phyloP scores from a whole-genome alignment of 2,797 vertebrate species.

The Leptoclinus maculatus region DNA sequence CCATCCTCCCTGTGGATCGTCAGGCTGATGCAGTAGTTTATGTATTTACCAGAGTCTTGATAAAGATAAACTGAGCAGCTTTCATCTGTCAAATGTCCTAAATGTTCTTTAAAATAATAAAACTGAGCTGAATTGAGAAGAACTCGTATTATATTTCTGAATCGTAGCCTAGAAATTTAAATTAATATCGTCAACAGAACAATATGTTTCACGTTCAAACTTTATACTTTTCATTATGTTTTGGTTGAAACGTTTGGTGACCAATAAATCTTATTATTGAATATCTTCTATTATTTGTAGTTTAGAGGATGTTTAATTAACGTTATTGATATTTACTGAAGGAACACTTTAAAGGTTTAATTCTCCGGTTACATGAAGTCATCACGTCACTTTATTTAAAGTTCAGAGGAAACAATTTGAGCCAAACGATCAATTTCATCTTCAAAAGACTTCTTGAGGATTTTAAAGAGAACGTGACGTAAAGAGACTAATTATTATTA shows the following conservation, averaged over 20 bases:
- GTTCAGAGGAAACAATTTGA: neutral
- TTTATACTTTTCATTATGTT: neutral
- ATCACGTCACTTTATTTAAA: no score
- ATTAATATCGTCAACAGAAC: no score
- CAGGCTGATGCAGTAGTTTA: no score
- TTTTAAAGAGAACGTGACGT: neutral
- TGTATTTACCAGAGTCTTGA: neutral
- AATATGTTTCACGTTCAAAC: no score
- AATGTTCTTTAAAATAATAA: no score
- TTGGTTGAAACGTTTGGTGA: neutral
- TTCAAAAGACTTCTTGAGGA: neutral
- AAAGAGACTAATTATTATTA: constrained; percentile 1
- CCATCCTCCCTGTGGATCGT: no score
- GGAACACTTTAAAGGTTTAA: neutral
- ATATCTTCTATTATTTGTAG: no score
- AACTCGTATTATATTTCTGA: no score
- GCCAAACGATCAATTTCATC: neutral
- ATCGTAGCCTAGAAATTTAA: no score
- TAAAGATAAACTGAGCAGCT: neutral
- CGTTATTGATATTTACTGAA: constrained; percentile 17
- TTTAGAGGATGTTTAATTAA: neutral
- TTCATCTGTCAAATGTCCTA: no score
- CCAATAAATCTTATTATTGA: neutral
- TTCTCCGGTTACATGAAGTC: neutral
- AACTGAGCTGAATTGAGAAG: no score